A percentile compares a stretch with the other conserved stretches of the same genome.
phyloP scores from a whole-genome alignment of 2,888 invertebrate genomes.

The Agonopterix alstromeriana region DNA sequence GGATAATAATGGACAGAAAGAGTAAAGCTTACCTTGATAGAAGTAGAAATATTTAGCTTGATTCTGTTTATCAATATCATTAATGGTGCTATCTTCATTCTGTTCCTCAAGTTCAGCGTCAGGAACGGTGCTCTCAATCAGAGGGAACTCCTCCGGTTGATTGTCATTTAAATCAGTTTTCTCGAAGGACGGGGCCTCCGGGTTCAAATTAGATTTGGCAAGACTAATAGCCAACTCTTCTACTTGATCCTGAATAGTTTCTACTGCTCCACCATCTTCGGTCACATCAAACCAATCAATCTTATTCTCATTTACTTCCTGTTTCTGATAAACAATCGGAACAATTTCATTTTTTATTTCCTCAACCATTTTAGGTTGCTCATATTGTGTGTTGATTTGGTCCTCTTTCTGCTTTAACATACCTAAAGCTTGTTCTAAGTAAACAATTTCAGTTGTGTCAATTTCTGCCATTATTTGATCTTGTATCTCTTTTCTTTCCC shows the following conservation, averaged over 20 bases:
- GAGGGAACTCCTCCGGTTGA: conserved; percentile 41
- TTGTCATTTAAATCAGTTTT: conserved; percentile 30
- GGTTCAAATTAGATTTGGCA: conserved; percentile 46
- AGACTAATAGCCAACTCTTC: conserved; percentile 28
- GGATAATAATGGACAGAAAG: no score
- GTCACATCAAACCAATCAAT: conserved; percentile 63
- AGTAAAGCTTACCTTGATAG: conserved; percentile 83
- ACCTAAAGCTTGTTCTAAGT: conserved; percentile 88
- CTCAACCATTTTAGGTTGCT: conserved; percentile 26
- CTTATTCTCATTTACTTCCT: conserved; percentile 42
- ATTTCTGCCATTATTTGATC: conserved; percentile 80
- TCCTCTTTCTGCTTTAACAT: conserved; percentile 78
- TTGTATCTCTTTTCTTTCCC: conserved; percentile 83
- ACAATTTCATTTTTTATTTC: conserved; percentile 20
- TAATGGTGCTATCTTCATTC: conserved; percentile 25
- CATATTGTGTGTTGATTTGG: conserved; percentile 27
- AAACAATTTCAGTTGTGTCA: conserved; percentile 88
- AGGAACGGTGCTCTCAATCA: conserved; percentile 30
- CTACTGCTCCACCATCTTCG: conserved; percentile 54
- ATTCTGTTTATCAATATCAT: conserved; percentile 56
- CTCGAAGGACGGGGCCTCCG: conserved; percentile 49
- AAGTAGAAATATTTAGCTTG: conserved; percentile 83
- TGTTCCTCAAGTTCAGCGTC: conserved; percentile 22
- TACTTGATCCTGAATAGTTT: conserved; percentile 39
- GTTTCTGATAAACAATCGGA: conserved; percentile 46